Percentiles rank a stretch among this genome's conserved stretches.
These are phyloP conservation scores for Mycteria americana DNA, from an alignment of 2,797 vertebrate genomes.

Conservation along the genomic window DNA sequence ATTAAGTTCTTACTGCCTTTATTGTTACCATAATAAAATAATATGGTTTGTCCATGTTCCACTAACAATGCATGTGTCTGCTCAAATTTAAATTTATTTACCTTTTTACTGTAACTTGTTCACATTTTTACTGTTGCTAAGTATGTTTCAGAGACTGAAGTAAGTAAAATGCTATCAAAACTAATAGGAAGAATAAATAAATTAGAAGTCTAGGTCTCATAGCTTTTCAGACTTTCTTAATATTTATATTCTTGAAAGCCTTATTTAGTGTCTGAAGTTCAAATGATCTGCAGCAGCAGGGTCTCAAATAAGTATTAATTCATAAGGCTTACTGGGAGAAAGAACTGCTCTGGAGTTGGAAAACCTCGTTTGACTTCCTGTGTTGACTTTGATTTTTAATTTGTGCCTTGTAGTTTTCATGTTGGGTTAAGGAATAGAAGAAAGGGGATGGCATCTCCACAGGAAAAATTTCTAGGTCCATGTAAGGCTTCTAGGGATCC, in stretches of 20 bases:
- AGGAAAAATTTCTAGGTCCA: background rate
- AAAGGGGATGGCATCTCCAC: background rate
- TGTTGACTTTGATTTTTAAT: background rate
- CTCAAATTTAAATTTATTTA: background rate
- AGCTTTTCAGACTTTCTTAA: background rate
- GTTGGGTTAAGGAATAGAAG: background rate
- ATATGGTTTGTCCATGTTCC: background rate
- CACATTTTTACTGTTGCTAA: background rate
- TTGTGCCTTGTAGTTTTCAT: background rate
- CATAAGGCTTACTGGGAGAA: background rate
- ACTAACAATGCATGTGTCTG: background rate
- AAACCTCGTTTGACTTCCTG: background rate
- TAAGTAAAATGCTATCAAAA: background rate
- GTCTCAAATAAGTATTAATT: background rate
- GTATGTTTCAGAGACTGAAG: background rate
- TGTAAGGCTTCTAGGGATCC: background rate
- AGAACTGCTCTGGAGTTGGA: background rate
- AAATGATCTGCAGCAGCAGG: background rate
- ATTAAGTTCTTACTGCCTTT: background rate
- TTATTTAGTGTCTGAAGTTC: background rate
- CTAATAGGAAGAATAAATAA: background rate
- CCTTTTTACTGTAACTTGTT: background rate
- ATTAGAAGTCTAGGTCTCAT: background rate
- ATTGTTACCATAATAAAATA: background rate
- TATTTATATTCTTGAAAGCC: background rate